These are phyloP conservation scores for Nyctereutes procyonoides DNA, from an alignment of 2,113 vertebrate genomes.

Conservation along the genomic window DNA sequence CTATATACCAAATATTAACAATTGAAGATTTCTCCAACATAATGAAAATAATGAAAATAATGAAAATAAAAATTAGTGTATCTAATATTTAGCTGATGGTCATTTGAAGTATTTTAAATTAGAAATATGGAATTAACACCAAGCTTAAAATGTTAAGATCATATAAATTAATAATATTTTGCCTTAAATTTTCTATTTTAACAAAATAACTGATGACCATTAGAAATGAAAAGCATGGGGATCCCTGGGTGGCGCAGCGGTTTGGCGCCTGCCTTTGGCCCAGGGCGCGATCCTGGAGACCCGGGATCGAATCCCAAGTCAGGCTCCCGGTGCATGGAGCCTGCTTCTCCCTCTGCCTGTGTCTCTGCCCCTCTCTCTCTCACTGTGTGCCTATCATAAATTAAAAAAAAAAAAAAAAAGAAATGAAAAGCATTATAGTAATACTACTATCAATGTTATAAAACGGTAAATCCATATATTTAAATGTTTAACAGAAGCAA, in stretches of 20 bases:
- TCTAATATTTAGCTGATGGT: not conserved
- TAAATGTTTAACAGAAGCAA: constrained; percentile 3
- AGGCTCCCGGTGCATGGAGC: too few species aligned
- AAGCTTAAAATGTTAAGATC: constrained; percentile 36
- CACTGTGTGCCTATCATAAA: too few species aligned
- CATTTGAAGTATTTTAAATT: not conserved
- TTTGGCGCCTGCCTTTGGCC: too few species aligned
- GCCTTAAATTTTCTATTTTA: constrained; percentile 36
- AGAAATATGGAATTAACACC: constrained; percentile 39
- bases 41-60: constrained; percentile 21
- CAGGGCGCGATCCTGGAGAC: too few species aligned
- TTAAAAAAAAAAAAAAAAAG: too few species aligned
- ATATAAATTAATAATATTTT: not conserved
- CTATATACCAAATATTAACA: constrained; percentile 49
- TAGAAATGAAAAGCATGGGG: constrained; percentile 39
- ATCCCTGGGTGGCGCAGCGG: too few species aligned
- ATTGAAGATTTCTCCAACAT: not conserved
- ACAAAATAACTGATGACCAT: not conserved
- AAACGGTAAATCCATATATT: not conserved
- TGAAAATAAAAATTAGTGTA: too few species aligned
- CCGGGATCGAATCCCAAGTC: too few species aligned
- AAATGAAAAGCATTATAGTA: constrained; percentile 28
- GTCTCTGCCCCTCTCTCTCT: too few species aligned
- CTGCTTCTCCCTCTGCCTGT: too few species aligned
- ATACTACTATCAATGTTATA: not conserved